phyloP scores from a whole-genome alignment of 2,797 vertebrate species.

The Fundulus diaphanus region DNA sequence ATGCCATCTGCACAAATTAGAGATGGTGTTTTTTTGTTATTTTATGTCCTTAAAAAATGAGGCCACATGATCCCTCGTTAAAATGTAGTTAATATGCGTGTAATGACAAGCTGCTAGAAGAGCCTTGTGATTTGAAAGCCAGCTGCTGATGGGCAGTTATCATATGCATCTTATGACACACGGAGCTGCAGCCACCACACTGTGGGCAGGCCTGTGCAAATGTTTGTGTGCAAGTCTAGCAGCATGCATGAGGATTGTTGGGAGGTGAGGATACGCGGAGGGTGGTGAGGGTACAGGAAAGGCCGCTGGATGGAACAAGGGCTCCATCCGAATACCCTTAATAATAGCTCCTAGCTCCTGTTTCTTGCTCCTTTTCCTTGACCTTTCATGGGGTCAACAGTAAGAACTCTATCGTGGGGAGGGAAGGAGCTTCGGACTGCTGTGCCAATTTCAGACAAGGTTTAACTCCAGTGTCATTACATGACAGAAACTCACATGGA shows the following conservation, averaged over 20 bases:
- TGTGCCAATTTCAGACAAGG: too few relatives aligned
- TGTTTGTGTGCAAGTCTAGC: not conserved
- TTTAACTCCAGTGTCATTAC: too few relatives aligned
- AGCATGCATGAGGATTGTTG: not conserved
- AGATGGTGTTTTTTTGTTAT: not conserved
- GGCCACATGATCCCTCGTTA: not conserved
- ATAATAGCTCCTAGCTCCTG: too few relatives aligned
- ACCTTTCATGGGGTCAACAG: too few relatives aligned
- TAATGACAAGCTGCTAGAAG: not conserved
- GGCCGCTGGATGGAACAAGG: not conserved
- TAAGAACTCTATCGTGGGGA: too few relatives aligned
- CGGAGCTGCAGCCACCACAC: not conserved
- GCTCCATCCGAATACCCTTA: too few relatives aligned
- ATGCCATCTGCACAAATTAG: not conserved
- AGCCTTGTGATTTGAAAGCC: not conserved
- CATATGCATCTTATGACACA: not conserved
- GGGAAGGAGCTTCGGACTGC: too few relatives aligned
- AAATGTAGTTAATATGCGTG: not conserved
- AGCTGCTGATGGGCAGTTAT: not conserved
- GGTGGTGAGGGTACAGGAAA: not conserved
- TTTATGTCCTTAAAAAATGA: not conserved
- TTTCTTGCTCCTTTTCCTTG: too few relatives aligned
- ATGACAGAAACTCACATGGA: too few relatives aligned
- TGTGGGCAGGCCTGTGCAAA: too few relatives aligned
- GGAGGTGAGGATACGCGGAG: not conserved